Base-by-base conservation (phyloP, 2,113 vertebrate species). In the Phalacrocorax carbo region DNA sequence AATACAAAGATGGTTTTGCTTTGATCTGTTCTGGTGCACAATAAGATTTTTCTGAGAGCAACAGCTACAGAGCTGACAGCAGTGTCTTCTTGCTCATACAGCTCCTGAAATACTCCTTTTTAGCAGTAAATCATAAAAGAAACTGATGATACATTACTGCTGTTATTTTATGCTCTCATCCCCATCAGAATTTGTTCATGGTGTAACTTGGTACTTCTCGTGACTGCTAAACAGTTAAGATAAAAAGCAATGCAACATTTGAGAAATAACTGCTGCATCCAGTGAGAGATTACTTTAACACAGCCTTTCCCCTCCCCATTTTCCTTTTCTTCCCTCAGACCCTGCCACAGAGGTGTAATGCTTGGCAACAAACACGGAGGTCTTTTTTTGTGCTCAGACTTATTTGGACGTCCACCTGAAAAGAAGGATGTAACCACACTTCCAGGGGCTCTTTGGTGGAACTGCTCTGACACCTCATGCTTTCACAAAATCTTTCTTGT, bases 31-130 rank as follows among this genome's bases (percentile, higher is more conserved):
- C 51, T 72, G 54, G 25, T 75, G 48, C 51, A 48, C 48, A 34
- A 23, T 26, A 89, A 65, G 57, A n/a, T 85, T 94, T 88, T 94
- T 95, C 72, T n/a, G 51, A 93, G 61, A 58, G 55, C 49, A 84
- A 82, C 80, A 73, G 22, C 71, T 69, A 75, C 32, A 75, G 23
- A 93, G 38, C 61, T 92, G 52, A 82, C 68, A 82, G 61, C 73
- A 86, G 75, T 6, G 16, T 55, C 83, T 60, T 92, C 70, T 70
- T 90, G 61, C 25, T 83, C 8, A 2, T 44, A 68, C 30, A 64
- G 52, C 32, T 78, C 81, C 72, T 61, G 40, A 92, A 88, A 95
- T 71, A 86, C 16, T 83, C 64, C 64, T 95, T 93, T 87, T 60
- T 18, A 80, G 76, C 40, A 93, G 57, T 38, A 90, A 81, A 72